Conservation (phyloP, 1,140 invertebrate genomes). For the Brachionus manjavacas region DNA sequence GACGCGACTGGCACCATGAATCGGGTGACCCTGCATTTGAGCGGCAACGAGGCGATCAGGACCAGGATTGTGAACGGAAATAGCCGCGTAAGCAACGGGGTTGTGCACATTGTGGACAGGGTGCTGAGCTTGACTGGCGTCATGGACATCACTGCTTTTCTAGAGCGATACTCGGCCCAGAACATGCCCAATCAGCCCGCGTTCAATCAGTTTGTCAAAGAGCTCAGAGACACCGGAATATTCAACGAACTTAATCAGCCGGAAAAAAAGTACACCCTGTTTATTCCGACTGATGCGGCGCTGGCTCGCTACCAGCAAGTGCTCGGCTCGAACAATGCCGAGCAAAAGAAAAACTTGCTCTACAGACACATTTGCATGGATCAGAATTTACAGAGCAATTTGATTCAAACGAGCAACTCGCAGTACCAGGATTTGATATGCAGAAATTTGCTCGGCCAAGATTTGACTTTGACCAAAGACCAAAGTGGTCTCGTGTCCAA, state of each 20-base stretch:
- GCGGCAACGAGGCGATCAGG: neutral
- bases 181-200: constrained; percentile 11
- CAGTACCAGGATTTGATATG: constrained; percentile 14
- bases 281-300: constrained; percentile 33
- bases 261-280: neutral
- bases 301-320: neutral
- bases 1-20: neutral
- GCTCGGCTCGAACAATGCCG: neutral
- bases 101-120: constrained; percentile 30
- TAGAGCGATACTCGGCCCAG: neutral
- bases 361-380: constrained; percentile 41
- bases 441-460: constrained; percentile 24
- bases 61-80: constrained; percentile 10
- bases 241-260: constrained; percentile 21
- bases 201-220: constrained; percentile 37
- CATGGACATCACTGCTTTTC: neutral
- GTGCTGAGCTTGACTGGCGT: neutral
- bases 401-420: neutral
- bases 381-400: constrained; percentile 30
- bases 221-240: neutral
- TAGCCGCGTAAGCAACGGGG: constrained; percentile 31
- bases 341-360: constrained; percentile 23
- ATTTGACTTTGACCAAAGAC: constrained; percentile 34
- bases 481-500: constrained; percentile 28
- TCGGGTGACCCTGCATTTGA: neutral